Evolutionary conservation across 2,888 invertebrate genomes (phyloP).

Genomic region (Pelosia muscerda): DNA sequence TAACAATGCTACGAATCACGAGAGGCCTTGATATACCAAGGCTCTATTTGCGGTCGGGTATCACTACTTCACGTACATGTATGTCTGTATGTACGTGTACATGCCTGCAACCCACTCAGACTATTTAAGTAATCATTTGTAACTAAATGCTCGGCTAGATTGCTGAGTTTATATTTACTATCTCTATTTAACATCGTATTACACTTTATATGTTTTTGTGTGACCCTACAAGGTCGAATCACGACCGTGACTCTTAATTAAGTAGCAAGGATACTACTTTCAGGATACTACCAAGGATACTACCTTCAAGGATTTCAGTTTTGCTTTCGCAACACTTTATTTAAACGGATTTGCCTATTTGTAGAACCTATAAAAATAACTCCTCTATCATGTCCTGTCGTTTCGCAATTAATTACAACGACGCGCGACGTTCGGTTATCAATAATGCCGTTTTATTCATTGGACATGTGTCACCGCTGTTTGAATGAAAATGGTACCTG

Average conservation of each 20-base stretch:
- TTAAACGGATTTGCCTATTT: not conserved
- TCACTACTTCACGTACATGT: too few relatives aligned
- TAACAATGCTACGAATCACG: not conserved
- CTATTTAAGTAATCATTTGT: not conserved
- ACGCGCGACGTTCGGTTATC: constrained; percentile 2
- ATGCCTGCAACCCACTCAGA: not conserved
- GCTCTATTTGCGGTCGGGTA: not conserved
- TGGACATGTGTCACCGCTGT: constrained; percentile 19
- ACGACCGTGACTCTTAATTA: constrained; percentile 5
- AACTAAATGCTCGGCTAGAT: not conserved
- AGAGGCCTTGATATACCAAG: not conserved
- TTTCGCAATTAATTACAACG: constrained; percentile 1
- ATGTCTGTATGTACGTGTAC: too few relatives aligned
- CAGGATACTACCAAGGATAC: too few relatives aligned
- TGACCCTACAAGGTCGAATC: not conserved
- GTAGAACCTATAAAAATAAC: not conserved
- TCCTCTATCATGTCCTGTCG: not conserved
- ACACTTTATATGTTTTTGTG: not conserved
- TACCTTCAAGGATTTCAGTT: not conserved
- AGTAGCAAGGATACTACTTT: not conserved
- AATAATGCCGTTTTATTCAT: constrained; percentile 21
- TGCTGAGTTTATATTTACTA: not conserved
- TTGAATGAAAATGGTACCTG: constrained; percentile 45
- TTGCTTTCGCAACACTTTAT: not conserved
- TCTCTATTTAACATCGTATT: not conserved